phyloP scores from a whole-genome alignment of 53 echinoderm and acorn worm genomes.

The Henricia sp. region DNA sequence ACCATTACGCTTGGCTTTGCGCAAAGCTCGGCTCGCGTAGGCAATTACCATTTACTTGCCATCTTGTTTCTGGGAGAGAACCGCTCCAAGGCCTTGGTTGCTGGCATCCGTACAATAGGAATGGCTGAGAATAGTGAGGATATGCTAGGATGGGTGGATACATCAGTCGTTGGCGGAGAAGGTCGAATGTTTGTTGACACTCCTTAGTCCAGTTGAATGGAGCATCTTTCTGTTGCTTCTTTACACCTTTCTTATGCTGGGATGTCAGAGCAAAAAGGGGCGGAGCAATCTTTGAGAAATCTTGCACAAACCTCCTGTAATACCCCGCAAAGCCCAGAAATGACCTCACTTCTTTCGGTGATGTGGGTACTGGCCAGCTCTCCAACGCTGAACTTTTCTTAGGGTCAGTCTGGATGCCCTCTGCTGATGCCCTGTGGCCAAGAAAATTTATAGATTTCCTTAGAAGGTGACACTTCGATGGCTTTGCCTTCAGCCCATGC shows the following conservation, averaged over 20 bases:
- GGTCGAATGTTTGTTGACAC: conserved; percentile 61
- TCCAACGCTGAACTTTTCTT: conserved; percentile 49
- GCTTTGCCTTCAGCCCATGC: conserved; percentile 60
- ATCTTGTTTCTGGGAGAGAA: conserved; percentile 48
- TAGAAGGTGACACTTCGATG: conserved; percentile 67
- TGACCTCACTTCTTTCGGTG: conserved; percentile 29
- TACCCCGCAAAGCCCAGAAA: conserved; percentile 74
- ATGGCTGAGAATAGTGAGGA: conserved; percentile 59
- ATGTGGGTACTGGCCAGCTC: conserved; percentile 42
- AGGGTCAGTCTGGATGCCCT: conserved; percentile 58
- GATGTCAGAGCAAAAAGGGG: conserved; percentile 61
- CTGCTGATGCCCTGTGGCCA: conserved; percentile 55
- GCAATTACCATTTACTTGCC: conserved; percentile 58
- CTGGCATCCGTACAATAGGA: conserved; percentile 70
- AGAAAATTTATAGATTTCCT: conserved; percentile 50
- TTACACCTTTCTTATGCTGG: conserved; percentile 6
- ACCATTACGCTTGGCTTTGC: conserved; percentile 52
- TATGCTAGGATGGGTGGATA: conserved; percentile 65
- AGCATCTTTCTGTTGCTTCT: neutral
- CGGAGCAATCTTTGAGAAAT: conserved; percentile 58
- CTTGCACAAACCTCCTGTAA: conserved; percentile 65
- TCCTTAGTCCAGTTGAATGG: conserved; percentile 49
- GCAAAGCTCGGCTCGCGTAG: conserved; percentile 59
- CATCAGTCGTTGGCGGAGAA: conserved; percentile 11
- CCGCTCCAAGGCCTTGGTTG: conserved; percentile 62